Evolutionary conservation across 2,797 vertebrate genomes (phyloP).

Genomic region (Muraenolepis orangiensis): DNA sequence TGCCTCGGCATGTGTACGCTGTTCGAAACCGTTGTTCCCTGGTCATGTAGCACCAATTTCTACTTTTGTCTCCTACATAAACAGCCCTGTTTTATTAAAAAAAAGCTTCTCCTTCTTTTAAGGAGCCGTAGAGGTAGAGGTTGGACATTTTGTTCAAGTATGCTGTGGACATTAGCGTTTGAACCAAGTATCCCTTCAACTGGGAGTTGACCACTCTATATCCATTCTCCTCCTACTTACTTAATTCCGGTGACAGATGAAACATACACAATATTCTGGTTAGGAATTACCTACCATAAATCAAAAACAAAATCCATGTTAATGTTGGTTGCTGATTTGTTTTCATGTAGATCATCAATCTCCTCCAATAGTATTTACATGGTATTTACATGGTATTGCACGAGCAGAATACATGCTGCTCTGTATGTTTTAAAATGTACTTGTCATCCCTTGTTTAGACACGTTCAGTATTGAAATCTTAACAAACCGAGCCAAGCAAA

Average conservation of each 20-base stretch:
- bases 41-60: too few relatives aligned
- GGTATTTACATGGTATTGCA: neutral
- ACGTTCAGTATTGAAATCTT: slow-evolving; percentile 1
- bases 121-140: too few relatives aligned
- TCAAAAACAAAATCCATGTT: neutral
- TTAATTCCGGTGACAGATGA: neutral
- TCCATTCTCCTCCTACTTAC: neutral
- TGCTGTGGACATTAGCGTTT: too few relatives aligned
- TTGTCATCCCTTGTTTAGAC: neutral
- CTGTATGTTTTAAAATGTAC: neutral
- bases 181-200: too few relatives aligned
- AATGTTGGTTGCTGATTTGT: neutral
- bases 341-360: neutral
- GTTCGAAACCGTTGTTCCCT: too few relatives aligned
- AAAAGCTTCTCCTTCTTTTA: too few relatives aligned
- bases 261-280: neutral
- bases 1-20: neutral
- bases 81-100: too few relatives aligned
- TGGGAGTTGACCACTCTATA: too few relatives aligned
- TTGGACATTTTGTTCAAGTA: too few relatives aligned
- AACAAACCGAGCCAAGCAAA: neutral
- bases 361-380: neutral
- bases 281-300: neutral
- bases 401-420: neutral
- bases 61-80: too few relatives aligned